Percentiles rank a stretch among this genome's conserved stretches.
Evolutionary conservation across 2,113 vertebrate species (phyloP).

Genomic region (Turnix velox): DNA sequence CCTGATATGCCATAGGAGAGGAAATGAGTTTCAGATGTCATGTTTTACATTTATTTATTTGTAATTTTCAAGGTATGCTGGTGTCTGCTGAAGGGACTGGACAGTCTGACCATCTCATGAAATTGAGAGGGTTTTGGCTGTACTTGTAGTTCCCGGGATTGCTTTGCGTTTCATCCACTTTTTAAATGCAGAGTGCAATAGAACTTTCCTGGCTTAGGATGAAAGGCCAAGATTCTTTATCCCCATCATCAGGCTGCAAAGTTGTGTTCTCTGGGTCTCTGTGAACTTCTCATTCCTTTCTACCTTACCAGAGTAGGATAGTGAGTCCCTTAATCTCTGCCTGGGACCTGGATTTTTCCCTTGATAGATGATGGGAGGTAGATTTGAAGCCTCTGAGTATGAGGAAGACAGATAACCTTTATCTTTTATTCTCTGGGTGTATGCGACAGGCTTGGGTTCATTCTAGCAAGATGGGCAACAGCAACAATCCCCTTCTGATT

Average conservation of each 20-base stretch:
- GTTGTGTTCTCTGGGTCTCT: not conserved
- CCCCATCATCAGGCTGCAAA: not conserved
- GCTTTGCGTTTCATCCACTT: not conserved
- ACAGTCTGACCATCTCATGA: not conserved
- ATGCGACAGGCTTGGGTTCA: rapidly evolving
- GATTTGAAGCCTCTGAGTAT: not conserved
- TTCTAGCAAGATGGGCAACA: not conserved
- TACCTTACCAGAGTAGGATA: not conserved
- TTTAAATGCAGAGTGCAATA: not conserved
- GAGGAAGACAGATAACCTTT: not conserved
- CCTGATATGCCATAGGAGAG: not conserved
- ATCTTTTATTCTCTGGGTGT: not conserved
- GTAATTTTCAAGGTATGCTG: not conserved
- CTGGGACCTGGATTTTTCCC: not conserved
- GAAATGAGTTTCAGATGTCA: not conserved
- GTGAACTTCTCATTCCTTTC: not conserved
- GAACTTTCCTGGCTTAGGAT: not conserved
- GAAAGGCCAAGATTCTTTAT: not conserved
- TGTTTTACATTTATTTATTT: not conserved
- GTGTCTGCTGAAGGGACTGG: not conserved
- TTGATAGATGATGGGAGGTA: not conserved
- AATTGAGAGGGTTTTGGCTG: not conserved
- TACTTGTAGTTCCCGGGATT: not conserved
- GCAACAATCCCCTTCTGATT: not conserved
- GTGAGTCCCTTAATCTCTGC: not conserved